These are phyloP conservation scores for Myrmecophaga tridactyla DNA, from an alignment of 2,113 vertebrate genomes.

Conservation along the genomic window DNA sequence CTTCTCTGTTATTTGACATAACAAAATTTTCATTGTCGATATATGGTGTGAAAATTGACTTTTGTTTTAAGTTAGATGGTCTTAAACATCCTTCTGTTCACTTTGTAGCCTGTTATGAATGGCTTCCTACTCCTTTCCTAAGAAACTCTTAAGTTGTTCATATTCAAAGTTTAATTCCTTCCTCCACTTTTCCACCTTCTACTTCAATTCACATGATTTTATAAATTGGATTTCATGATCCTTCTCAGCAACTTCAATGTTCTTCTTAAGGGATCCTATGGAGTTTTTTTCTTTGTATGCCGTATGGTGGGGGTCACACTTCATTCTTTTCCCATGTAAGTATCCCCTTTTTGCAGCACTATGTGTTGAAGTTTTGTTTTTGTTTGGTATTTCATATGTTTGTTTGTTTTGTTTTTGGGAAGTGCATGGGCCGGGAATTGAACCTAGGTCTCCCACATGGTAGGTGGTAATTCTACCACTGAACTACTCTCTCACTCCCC, in stretches of 20 bases:
- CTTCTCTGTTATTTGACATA: background rate
- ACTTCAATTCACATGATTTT: background rate
- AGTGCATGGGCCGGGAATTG: no score
- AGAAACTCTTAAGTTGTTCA: background rate
- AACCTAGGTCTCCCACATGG: no score
- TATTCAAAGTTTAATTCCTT: background rate
- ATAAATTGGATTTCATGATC: background rate
- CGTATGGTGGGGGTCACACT: no score
- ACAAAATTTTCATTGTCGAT: background rate
- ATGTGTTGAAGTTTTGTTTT: no score
- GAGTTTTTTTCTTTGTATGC: no score
- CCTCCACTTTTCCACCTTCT: background rate
- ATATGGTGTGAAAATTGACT: background rate
- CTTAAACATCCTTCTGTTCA: background rate
- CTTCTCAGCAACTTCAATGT: background rate
- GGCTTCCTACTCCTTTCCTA: background rate
- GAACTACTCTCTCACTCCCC: no score
- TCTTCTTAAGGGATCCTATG: no score
- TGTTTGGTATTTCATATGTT: no score
- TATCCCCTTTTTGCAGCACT: no score
- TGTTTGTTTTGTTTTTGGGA: no score
- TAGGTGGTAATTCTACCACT: no score
- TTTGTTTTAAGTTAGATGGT: background rate
- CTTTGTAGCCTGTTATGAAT: background rate
- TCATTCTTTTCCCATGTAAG: no score